Evolutionary conservation across 2,888 invertebrate genomes (phyloP).

Genomic region (Synergus itoensis): DNA sequence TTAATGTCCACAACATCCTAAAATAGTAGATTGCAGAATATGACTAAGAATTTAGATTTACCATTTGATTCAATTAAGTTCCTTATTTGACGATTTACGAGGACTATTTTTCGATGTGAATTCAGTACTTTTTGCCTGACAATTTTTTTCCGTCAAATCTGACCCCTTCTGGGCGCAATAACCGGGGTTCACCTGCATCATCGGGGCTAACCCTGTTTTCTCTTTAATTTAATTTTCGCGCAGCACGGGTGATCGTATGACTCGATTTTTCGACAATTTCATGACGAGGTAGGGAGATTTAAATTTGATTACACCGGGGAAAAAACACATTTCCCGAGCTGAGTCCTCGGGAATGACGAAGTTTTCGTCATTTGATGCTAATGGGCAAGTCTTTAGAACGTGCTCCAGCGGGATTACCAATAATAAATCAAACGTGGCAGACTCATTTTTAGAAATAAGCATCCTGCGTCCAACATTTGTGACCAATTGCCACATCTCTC

Average conservation of each 20-base stretch:
- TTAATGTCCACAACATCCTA: too few relatives aligned
- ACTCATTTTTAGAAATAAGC: conserved; percentile 63
- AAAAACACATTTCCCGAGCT: conserved; percentile 60
- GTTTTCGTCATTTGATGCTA: conserved; percentile 71
- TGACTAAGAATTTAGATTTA: too few relatives aligned
- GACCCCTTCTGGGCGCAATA: conserved; percentile 36
- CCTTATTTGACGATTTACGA: too few relatives aligned
- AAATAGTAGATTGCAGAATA: too few relatives aligned
- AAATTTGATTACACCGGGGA: conserved; percentile 68
- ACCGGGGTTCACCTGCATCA: conserved; percentile 70
- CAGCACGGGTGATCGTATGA: conserved; percentile 69
- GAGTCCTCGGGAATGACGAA: conserved; percentile 66
- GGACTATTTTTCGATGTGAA: too few relatives aligned
- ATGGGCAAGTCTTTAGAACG: conserved; percentile 67
- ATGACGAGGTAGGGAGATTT: conserved; percentile 55
- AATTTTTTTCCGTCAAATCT: not conserved
- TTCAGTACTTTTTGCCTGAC: too few relatives aligned
- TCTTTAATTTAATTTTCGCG: conserved; percentile 75
- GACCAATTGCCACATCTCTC: too few relatives aligned
- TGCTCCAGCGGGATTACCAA: conserved; percentile 69
- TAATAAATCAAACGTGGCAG: conserved; percentile 73
- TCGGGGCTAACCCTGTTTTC: conserved; percentile 71
- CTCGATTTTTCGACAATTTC: conserved; percentile 76
- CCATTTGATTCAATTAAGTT: too few relatives aligned
- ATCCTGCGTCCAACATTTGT: too few relatives aligned